Evolutionary conservation across 2,797 vertebrate species (phyloP).

Genomic region (Arnoldichthys spilopterus): DNA sequence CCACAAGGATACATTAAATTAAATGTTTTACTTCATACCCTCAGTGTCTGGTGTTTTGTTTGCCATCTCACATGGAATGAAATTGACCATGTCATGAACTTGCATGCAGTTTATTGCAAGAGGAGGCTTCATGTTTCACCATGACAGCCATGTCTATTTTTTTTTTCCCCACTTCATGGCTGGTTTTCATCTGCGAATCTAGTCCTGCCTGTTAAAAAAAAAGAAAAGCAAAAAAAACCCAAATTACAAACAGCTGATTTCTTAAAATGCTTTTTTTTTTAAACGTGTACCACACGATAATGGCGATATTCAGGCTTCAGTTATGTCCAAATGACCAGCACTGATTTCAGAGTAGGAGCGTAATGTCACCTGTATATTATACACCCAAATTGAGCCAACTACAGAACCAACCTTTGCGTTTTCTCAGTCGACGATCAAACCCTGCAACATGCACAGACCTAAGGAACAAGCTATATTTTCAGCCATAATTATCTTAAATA

Average conservation of each 20-base stretch:
- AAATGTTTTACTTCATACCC: constrained; percentile 58
- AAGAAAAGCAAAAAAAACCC: no score
- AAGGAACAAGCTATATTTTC: no score
- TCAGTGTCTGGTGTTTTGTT: constrained; percentile 58
- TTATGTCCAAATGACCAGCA: background rate
- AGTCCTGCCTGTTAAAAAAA: background rate
- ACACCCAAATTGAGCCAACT: no score
- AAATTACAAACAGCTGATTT: no score
- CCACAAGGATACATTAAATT: constrained; percentile 47
- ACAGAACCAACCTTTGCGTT: no score
- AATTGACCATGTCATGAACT: constrained; percentile 37
- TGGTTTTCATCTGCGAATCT: background rate
- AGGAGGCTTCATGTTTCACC: background rate
- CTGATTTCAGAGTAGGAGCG: background rate
- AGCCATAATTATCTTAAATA: no score
- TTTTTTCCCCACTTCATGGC: background rate
- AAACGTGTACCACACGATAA: background rate
- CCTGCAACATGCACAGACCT: no score
- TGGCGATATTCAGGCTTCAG: background rate
- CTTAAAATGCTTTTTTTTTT: background rate
- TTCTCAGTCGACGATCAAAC: no score
- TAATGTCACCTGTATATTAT: no score
- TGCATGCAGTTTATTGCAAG: constrained; percentile 24
- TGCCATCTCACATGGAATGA: constrained; percentile 58
- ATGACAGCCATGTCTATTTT: background rate